Conservation (phyloP, 2,888 invertebrate genomes). For the Linyphia triangularis region DNA sequence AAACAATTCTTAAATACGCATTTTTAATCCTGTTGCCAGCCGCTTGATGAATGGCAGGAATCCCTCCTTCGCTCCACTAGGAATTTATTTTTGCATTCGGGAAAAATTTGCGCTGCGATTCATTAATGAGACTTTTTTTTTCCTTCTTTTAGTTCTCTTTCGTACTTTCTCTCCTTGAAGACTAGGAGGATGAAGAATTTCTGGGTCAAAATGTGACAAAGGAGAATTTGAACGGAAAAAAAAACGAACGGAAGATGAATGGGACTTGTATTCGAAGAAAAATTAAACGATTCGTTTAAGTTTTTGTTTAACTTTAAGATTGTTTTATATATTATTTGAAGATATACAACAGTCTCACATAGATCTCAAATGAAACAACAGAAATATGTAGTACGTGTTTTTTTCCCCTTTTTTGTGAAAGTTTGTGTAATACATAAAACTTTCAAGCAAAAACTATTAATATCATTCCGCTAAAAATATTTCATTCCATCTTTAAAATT, state of each 20-base stretch:
- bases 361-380: too few relatives aligned
- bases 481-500: too few relatives aligned
- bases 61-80: background rate
- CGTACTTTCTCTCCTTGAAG: background rate
- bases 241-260: background rate
- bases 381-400: too few relatives aligned
- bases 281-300: background rate
- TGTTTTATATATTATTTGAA: too few relatives aligned
- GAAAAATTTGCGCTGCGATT: slow-evolving; percentile 30
- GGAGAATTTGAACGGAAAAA: background rate
- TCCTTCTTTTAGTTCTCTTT: slow-evolving; percentile 3
- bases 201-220: slow-evolving; percentile 14
- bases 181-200: background rate
- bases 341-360: too few relatives aligned
- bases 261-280: background rate
- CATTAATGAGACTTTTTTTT: slow-evolving; percentile 38
- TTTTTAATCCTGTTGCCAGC: slow-evolving; percentile 71
- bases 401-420: too few relatives aligned
- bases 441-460: too few relatives aligned
- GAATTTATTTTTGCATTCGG: slow-evolving; percentile 50
- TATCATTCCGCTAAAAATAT: too few relatives aligned
- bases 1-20: slow-evolving; percentile 74
- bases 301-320: too few relatives aligned
- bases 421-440: too few relatives aligned
- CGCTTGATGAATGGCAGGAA: slow-evolving; percentile 58